These are phyloP conservation scores for Creontiades dilutus DNA, from an alignment of 2,888 invertebrate genomes.

Conservation along the genomic window DNA sequence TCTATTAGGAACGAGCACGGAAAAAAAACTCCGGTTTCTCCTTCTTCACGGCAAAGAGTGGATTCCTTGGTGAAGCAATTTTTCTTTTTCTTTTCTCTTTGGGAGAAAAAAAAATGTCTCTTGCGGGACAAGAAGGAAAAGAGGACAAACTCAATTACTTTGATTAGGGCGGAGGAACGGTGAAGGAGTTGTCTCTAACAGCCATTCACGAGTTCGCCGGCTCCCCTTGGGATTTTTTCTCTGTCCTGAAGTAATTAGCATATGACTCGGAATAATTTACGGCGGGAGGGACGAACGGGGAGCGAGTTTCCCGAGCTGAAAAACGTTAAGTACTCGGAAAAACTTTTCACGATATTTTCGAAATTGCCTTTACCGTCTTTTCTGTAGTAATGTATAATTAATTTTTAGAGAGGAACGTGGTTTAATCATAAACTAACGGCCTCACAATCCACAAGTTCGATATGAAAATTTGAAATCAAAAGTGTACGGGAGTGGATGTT, in stretches of 20 bases:
- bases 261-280: background rate
- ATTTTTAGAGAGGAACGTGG: too few species aligned
- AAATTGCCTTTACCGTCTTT: too few species aligned
- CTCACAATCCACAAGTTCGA: too few species aligned
- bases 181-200: slow-evolving; percentile 21
- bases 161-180: background rate
- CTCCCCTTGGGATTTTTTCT: background rate
- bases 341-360: too few species aligned
- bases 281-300: background rate
- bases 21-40: slow-evolving; percentile 20
- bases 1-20: background rate
- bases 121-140: background rate
- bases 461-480: too few species aligned
- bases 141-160: slow-evolving; percentile 40
- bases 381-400: too few species aligned
- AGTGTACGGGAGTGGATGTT: too few species aligned
- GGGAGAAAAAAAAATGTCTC: background rate
- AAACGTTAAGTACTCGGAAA: too few species aligned
- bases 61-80: slow-evolving; percentile 2
- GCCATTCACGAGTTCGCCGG: background rate
- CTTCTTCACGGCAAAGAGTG: slow-evolving; percentile 13
- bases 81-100: background rate
- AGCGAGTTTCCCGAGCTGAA: too few species aligned
- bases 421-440: too few species aligned
- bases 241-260: background rate